Evolutionary conservation across 2,888 invertebrate genomes (phyloP), one percentile per base, ranked within the genome.

Genomic region (Mythimna lalbum): DNA sequence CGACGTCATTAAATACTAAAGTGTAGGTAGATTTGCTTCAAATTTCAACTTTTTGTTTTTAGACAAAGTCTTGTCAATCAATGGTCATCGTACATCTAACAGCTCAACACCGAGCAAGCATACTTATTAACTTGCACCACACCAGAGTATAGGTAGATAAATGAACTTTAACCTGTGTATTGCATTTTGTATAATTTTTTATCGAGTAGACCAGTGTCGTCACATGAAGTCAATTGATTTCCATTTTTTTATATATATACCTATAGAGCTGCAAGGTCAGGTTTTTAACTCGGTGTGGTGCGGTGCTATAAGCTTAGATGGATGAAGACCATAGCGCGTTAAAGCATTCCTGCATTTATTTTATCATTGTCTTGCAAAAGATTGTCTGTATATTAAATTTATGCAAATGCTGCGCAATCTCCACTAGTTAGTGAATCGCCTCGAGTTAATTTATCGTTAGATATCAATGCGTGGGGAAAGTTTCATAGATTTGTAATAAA

Each of bases 31-130:
- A 49, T 7, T 62, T 31, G 36, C n/a, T 55, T 12, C 12, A 9
- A 47, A 49, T 27, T 64, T 76, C 66, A 67, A 76, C 56, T 75
- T 78, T 36, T 60, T 23, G 43, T 56, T 60, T 63, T 55, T 49
- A 65, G 36, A 47, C 47, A 47, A 56, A 31, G 63, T 52, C n/a
- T 47, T 12, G 52, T 31, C 12, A 50, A 50, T 31, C 12, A 50
- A 50, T 36, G 33, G 33, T 33, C 23, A 17, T 47, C 6, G n/a
- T 73, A 2, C 50, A 43, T 43, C 19, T 27, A 52, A 49, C 14
- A 14, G 14, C 4, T 65, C 12, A 27, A 33, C 36, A 55, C 3
- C 12, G 21, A 31, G 36, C 17, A 23, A 49, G 17, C 31, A 33
- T 9, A 9, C 33, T 33, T 33, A 56, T 23, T 0, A 9, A 1